Evolutionary conservation across 37 sponge, comb jelly and placozoan genomes (phyloP), one percentile per base, ranked within the genome.

Genomic region (Amphimedon queenslandica): DNA sequence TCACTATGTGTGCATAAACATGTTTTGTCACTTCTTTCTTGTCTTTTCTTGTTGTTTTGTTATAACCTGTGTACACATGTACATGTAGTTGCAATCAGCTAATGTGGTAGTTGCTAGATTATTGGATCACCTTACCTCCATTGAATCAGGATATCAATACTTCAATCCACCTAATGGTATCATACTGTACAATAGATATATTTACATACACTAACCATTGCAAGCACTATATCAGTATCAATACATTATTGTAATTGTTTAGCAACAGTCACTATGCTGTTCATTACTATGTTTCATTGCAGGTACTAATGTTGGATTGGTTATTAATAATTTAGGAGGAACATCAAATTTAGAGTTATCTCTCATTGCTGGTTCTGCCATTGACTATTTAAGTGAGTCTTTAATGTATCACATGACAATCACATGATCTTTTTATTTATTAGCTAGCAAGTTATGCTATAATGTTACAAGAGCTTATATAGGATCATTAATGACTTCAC

Each of bases 241-340:
- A n/a, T n/a, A n/a, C n/a, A n/a, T n/a, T n/a, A n/a, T n/a, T n/a
- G n/a, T n/a, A n/a, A n/a, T n/a, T n/a, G n/a, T n/a, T n/a, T n/a
- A n/a, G n/a, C n/a, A n/a, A n/a, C n/a, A n/a, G n/a, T n/a, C n/a
- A n/a, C n/a, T n/a, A n/a, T n/a, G n/a, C n/a, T n/a, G n/a, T n/a
- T n/a, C n/a, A n/a, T n/a, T n/a, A n/a, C n/a, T 35, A 3, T 53
- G 28, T 32, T 24, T 68, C 40, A 41, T 29, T 64, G 24, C 65
- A 78, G 90, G 96, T 18, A 85, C 79, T 39, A 60, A 76, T n/a
- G 83, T 93, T 51, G 90, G 73, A 18, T 63, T 97, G 60, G 83
- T 93, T 0, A 84, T 97, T 32, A 97, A 97, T 69, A 97, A 97
- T 68, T 72, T 97, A 0, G 98, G 98, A 11, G 98, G 98, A n/a